Base-by-base conservation (phyloP, 2,113 vertebrate species). In the Microtus montanus region DNA sequence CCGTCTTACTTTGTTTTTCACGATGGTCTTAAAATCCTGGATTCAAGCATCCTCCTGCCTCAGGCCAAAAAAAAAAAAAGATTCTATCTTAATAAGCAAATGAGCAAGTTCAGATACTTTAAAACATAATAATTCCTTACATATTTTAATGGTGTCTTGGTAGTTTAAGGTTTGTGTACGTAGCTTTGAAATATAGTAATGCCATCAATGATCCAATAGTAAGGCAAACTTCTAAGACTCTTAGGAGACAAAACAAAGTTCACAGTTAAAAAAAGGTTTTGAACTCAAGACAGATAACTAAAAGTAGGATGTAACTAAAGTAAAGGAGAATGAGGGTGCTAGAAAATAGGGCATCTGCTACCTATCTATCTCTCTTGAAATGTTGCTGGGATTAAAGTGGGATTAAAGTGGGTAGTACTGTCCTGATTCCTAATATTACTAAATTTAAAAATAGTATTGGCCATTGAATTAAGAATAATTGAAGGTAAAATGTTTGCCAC, bases 81-180 rank as follows among this genome's bases (percentile, higher is more conserved):
- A 70, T 35, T 66, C 44, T 78, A 15, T 49, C 64, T 85, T 66
- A 22, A 20, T 61, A 83, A 84, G 41, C 30, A 83, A 84, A 44
- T 28, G 24, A 63, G 13, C 58, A 84, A 84, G 38, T 38, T 85
- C 24, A 54, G 24, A 61, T 61, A 83, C n/a, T 63, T 83, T 58
- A 28, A 61, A 61, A 28, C 58, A n/a, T 24, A 30, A 17, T 90
- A 92, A 49, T 82, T 68, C 10, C 24, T 61, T 94, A 47, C 87
- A 64, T 58, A 88, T 93, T 95, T 95, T 93, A 94, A 84, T 95
- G 66, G 52, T 94, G 26, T 90, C 26, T 33, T 90, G 19, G 44
- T 95, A 87, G 38, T 63, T 84, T 83, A 92, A 64, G 41, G 73
- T 92, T 91, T 28, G 14, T 70, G 28, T 73, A 71, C 13, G 85